A percentile compares a stretch with the other conserved stretches of the same genome.
Evolutionary conservation across 2,888 invertebrate genomes (phyloP).

Genomic region (Aphidius colemani): DNA sequence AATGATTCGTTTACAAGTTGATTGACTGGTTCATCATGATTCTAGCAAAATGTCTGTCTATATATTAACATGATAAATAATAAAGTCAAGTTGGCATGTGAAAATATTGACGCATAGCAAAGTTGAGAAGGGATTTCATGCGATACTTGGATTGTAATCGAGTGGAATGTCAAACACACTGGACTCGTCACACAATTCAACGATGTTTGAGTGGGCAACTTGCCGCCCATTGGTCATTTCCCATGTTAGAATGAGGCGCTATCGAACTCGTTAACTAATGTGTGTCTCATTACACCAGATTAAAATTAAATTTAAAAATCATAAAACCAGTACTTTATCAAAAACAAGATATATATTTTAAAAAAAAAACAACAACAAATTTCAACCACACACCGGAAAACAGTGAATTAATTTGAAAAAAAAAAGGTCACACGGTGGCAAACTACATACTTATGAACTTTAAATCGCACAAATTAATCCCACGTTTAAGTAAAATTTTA

Average conservation of each 20-base stretch:
- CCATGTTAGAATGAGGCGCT: constrained; percentile 20
- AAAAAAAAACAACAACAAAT: no score
- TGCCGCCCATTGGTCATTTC: constrained; percentile 14
- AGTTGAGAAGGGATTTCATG: constrained; percentile 7
- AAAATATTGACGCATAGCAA: constrained; percentile 8
- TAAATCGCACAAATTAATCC: constrained; percentile 27
- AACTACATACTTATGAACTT: constrained; percentile 19
- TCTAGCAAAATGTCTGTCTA: background rate
- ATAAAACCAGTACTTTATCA: background rate
- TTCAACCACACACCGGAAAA: no score
- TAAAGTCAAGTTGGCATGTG: constrained; percentile 22
- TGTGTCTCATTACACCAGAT: background rate
- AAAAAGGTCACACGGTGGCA: no score
- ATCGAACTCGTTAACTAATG: constrained; percentile 23
- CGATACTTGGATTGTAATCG: constrained; percentile 14
- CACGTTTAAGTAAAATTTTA: background rate
- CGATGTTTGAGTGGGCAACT: constrained; percentile 28
- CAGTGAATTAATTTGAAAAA: no score
- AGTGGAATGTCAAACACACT: constrained; percentile 31
- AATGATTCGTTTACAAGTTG: background rate
- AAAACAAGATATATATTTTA: no score
- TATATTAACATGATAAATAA: constrained; percentile 10
- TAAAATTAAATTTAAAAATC: background rate
- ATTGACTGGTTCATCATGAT: background rate
- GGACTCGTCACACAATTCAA: constrained; percentile 28